phyloP scores from a whole-genome alignment of 2,888 invertebrate species.

The Napeogenes inachia region DNA sequence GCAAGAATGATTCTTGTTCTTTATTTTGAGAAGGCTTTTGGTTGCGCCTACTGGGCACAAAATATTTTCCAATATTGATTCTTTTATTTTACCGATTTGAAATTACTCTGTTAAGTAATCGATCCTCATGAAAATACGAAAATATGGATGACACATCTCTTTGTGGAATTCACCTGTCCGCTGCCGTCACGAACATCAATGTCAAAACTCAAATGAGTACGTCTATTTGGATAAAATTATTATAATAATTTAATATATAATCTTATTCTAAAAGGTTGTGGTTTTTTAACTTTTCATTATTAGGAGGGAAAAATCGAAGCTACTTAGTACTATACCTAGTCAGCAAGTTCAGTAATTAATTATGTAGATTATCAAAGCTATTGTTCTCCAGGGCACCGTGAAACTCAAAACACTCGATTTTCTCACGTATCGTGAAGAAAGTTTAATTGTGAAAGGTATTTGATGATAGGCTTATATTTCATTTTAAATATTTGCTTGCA shows the following conservation, averaged over 20 bases:
- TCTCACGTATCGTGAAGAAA: slow-evolving; percentile 70
- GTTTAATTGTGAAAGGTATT: slow-evolving; percentile 52
- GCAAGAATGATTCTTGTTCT: too few relatives aligned
- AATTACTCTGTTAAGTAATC: neutral
- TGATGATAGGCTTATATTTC: slow-evolving; percentile 26
- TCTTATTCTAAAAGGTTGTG: slow-evolving; percentile 36
- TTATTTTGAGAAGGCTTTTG: too few relatives aligned
- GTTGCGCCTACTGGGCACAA: too few relatives aligned
- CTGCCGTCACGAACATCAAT: slow-evolving; percentile 35
- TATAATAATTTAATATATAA: slow-evolving; percentile 28
- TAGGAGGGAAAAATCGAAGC: slow-evolving; percentile 39
- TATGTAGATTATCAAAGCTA: slow-evolving; percentile 65
- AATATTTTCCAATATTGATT: too few relatives aligned
- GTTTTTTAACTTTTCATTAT: too few relatives aligned
- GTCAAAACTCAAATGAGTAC: slow-evolving; percentile 15
- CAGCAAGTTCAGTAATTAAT: slow-evolving; percentile 48
- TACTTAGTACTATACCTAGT: slow-evolving; percentile 37
- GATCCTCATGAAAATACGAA: neutral
- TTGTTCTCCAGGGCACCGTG: slow-evolving; percentile 64
- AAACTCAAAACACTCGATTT: slow-evolving; percentile 54
- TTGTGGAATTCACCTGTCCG: slow-evolving; percentile 41
- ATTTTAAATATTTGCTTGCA: slow-evolving; percentile 24
- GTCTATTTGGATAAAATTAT: slow-evolving; percentile 7
- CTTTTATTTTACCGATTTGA: slow-evolving; percentile 3
- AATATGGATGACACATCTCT: slow-evolving; percentile 29